These are phyloP conservation scores for Peromyscus melanophrys DNA, from an alignment of 2,797 vertebrate species.

Conservation along the genomic window DNA sequence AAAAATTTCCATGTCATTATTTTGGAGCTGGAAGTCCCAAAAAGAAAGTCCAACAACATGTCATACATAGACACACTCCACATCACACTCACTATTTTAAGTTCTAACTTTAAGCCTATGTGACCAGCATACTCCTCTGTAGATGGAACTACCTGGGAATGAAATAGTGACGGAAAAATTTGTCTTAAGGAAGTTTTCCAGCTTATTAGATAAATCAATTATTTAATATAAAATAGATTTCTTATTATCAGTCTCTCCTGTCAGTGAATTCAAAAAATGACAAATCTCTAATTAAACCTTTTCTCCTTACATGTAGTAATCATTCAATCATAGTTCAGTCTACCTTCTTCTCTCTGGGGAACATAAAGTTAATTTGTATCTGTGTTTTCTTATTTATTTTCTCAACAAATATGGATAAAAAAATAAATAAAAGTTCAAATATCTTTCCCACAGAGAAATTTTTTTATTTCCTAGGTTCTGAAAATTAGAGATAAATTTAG, in stretches of 20 bases:
- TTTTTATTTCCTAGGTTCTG: conserved; percentile 48
- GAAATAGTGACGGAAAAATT: conserved; percentile 46
- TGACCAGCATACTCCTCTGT: not conserved
- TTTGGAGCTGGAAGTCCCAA: not conserved
- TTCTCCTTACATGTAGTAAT: conserved; percentile 15
- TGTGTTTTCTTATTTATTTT: conserved; percentile 56
- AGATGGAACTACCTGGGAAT: not conserved
- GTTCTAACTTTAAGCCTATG: not conserved
- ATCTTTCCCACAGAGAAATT: not conserved
- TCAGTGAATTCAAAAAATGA: not conserved
- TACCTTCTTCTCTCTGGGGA: not conserved
- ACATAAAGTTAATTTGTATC: not conserved
- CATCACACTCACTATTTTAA: not conserved
- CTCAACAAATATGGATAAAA: not conserved
- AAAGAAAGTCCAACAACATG: not conserved
- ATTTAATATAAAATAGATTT: conserved; percentile 41
- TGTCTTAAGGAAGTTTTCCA: conserved; percentile 7
- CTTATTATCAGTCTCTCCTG: not conserved
- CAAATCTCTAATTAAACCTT: conserved; percentile 9
- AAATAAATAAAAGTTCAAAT: not conserved
- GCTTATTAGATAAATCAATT: conserved; percentile 33
- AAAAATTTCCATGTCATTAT: not conserved
- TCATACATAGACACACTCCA: not conserved
- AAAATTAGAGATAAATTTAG: conserved; percentile 68
- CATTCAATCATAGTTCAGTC: conserved; percentile 2